These are phyloP conservation scores for Lepidotrigona ventralis DNA, from an alignment of 1,140 invertebrate species.

Conservation along the genomic window DNA sequence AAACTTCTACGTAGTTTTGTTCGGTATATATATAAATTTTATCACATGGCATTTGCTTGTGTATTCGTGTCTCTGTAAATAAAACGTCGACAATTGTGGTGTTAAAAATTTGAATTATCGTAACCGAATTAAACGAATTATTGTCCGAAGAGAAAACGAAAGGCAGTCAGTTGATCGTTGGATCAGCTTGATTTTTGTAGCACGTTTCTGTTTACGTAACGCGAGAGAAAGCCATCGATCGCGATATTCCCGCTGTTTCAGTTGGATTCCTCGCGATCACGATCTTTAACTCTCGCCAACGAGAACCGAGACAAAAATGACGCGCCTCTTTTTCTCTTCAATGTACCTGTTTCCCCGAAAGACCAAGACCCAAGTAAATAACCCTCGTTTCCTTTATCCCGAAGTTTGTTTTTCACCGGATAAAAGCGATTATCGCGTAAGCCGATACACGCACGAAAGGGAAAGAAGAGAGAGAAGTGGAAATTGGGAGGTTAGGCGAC, in stretches of 20 bases:
- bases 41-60: too few species aligned
- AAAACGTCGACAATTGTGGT: too few species aligned
- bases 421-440: conserved; percentile 10
- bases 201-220: neutral
- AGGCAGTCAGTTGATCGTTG: neutral
- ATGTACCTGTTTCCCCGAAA: neutral
- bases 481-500: neutral
- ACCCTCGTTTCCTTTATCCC: neutral
- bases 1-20: too few species aligned
- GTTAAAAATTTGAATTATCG: too few species aligned
- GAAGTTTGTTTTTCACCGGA: neutral
- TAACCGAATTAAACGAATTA: neutral
- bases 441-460: neutral
- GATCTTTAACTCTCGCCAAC: neutral
- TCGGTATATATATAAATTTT: too few species aligned
- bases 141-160: neutral
- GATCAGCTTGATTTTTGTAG: neutral
- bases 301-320: neutral
- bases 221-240: neutral
- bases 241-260: neutral
- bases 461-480: neutral
- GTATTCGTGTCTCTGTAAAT: too few species aligned
- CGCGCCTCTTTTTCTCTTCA: too few species aligned
- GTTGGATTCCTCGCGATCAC: neutral
- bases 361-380: neutral